A percentile compares a stretch with the other conserved stretches of the same genome.
These are phyloP conservation scores for Drosophila serrata DNA, from an alignment of 1,140 invertebrate genomes.

Conservation along the genomic window DNA sequence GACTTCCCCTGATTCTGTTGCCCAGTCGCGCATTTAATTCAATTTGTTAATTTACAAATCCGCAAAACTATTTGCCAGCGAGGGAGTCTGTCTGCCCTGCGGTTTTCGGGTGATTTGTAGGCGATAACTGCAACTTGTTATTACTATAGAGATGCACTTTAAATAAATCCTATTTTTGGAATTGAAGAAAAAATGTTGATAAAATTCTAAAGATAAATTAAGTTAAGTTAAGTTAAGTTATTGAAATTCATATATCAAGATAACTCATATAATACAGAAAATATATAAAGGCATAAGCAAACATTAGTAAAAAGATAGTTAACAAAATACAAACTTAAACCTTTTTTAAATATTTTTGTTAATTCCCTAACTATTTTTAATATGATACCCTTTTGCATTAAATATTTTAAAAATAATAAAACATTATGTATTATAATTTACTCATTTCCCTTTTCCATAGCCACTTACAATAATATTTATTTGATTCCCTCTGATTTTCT, in stretches of 20 bases:
- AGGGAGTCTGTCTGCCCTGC: slow-evolving; percentile 70
- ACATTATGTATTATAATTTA: not conserved
- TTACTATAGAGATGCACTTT: slow-evolving; percentile 36
- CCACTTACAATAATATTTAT: not conserved
- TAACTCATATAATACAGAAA: not conserved
- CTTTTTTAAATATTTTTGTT: not conserved
- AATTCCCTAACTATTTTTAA: not conserved
- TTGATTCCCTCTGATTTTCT: not conserved
- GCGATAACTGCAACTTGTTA: slow-evolving; percentile 71
- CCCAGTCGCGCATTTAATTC: slow-evolving; percentile 78
- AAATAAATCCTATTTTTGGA: not conserved
- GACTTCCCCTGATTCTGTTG: slow-evolving; percentile 22
- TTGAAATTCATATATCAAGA: not conserved
- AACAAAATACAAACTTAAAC: not conserved
- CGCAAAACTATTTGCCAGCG: slow-evolving; percentile 78
- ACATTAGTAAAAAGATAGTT: not conserved
- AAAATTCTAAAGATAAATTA: not conserved
- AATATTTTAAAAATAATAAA: not conserved
- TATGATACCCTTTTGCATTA: not conserved
- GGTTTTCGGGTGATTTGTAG: slow-evolving; percentile 49
- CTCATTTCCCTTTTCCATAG: not conserved
- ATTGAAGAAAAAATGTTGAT: not conserved
- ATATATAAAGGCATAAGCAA: not conserved
- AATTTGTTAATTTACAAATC: slow-evolving; percentile 83
- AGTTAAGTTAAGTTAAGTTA: not conserved